Base-by-base conservation (phyloP, 1,140 invertebrate species). In the Ceratina japonica region DNA sequence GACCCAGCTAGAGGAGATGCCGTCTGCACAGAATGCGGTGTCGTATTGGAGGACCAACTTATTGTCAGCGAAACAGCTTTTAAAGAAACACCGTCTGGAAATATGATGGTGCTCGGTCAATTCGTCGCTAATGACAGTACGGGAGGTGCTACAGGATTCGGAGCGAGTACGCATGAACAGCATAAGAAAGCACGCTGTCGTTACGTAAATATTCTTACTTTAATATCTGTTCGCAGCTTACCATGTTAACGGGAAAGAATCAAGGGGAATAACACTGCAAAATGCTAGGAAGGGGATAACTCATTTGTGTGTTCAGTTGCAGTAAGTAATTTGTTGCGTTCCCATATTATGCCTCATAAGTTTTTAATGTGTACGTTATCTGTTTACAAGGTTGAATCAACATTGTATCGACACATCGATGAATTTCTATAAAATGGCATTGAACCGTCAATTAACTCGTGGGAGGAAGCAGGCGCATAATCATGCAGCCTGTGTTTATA, bases 1-100 rank as follows among this genome's bases (percentile, higher is more conserved):
- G 98, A 99, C 93, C 96, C 97, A 86, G 95, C 96, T 52, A 93
- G 98, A 88, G 98, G 98, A 63, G 98, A 99, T 95, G 97, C 97
- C 56, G 97, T 99, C 0, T 99, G 99, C 93, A 99, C 97, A 51
- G 96, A 96, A 86, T 99, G 99, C 94, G 99, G 98, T 61, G 96
- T 97, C 51, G 98, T 99, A 3, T 91, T 99, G 3, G 98, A 99
- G 90, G 98, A 99, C 86, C 98, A 97, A 86, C 96, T 98, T 65
- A 99, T 99, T 89, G 98, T 99, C 31, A 97, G 97, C 4, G 98
- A 99, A 91, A 95, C 99, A 68, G 97, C 98, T 90, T 99, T 99
- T 90, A 96, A 98, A 91, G 98, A 99, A 92, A 96, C 96, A 90
- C 95, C 97, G 22, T 95, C 96, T 90, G 98, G 98, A 22, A 96